Conservation (phyloP, 2,113 vertebrate genomes). For the Sardina pilchardus region DNA sequence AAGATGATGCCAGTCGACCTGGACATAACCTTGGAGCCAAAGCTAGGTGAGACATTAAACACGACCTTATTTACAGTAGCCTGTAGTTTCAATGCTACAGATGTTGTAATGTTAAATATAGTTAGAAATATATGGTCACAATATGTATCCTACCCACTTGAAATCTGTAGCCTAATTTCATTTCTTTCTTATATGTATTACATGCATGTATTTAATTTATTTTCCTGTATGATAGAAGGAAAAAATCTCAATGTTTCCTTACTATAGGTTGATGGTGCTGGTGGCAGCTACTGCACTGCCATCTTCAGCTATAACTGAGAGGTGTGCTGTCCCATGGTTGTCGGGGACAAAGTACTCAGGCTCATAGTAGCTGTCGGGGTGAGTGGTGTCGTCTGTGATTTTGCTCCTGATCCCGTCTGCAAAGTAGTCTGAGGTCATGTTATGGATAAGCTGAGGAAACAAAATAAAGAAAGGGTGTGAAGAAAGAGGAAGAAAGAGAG, state of each 20-base stretch:
- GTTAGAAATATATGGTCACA: neutral
- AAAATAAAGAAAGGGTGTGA: conserved; percentile 37
- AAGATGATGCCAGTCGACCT: conserved; percentile 86
- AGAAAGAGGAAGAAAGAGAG: neutral
- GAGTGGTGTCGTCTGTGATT: conserved; percentile 86
- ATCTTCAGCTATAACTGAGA: conserved; percentile 89
- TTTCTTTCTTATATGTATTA: neutral
- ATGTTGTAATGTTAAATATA: too few relatives aligned
- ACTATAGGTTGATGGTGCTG: conserved; percentile 96
- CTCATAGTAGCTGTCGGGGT: conserved; percentile 83
- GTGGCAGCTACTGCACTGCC: conserved; percentile 94
- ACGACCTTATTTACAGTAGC: neutral
- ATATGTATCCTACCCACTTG: neutral
- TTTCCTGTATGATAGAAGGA: too few relatives aligned
- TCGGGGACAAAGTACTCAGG: conserved; percentile 82
- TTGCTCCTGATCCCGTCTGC: conserved; percentile 80
- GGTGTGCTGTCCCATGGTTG: conserved; percentile 85
- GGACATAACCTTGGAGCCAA: conserved; percentile 89
- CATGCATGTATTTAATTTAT: neutral
- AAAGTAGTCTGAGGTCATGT: conserved; percentile 91
- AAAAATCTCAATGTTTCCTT: conserved; percentile 59
- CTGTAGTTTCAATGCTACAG: neutral
- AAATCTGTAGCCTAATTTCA: neutral
- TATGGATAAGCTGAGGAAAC: conserved; percentile 80
- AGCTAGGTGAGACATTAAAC: conserved; percentile 68